Base-by-base conservation (phyloP, 2,113 vertebrate species). In the Mugil cephalus region DNA sequence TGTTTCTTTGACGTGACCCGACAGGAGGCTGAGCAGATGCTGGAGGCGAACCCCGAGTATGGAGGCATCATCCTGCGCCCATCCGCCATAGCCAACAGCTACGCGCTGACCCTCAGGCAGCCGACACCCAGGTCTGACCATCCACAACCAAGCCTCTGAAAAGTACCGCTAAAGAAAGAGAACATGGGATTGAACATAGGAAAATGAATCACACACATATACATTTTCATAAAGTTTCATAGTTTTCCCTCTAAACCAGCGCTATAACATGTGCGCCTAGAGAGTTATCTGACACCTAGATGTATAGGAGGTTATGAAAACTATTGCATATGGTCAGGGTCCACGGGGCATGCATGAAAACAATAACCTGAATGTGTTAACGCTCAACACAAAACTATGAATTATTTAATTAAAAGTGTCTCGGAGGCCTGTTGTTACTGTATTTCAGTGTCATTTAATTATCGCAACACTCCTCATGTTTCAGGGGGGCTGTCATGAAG, bases 61-160 rank as follows among this genome's bases (percentile, higher is more conserved):
- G 93, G 93, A 13, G 14, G 51, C 76, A 87, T 94, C 66, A 92
- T 94, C 62, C 69, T 94, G 24, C 90, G 92, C 4, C 93, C 92
- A 0, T 88, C 91, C n/a, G 70, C 74, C 21, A 24, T 85, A 18
- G 11, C 53, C 39, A 83, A 83, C 19, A 88, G 82, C 81, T 93
- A 90, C 11, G 89, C 91, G 45, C 8, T 93, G 36, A 91, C 89
- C 24, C 15, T 92, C 18, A 87, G 86, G 64, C 87, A 87, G 6
- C 7, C 13, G 17, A 56, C 9, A 2, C 0, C 42, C 62, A 89
- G 87, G 91, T 92, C 18, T n/a, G 68, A 52, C 3, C 6, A 36
- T 56, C 34, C n/a, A 35, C 14, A 30, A 30, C 34, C 51, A 39
- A 34, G 2, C 11, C 4, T 0, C 24, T 40, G 24, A 54, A 18